phyloP scores from a whole-genome alignment of 2,888 invertebrate species.

The Rugalucina vietnamica region DNA sequence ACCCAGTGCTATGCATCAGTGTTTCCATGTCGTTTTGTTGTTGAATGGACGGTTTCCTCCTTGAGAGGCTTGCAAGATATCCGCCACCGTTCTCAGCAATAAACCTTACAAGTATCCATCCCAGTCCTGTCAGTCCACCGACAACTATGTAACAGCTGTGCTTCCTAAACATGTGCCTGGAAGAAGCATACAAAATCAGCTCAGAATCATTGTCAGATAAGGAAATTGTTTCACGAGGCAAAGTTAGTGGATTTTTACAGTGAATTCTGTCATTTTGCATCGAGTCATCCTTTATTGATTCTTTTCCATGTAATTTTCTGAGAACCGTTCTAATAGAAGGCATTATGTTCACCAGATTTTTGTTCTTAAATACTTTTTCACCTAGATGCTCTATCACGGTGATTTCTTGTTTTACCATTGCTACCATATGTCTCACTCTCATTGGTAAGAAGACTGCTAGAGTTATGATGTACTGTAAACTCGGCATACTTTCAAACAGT shows the following conservation, averaged over 20 bases:
- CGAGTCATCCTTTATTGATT: background rate
- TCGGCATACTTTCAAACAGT: background rate
- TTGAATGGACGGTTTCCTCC: slow-evolving; percentile 42
- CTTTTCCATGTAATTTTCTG: background rate
- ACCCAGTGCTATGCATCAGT: too few species aligned
- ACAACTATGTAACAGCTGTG: too few species aligned
- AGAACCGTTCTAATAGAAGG: background rate
- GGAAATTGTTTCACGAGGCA: background rate
- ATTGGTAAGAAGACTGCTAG: background rate
- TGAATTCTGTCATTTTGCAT: background rate
- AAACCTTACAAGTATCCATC: slow-evolving; percentile 60
- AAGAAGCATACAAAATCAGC: too few species aligned
- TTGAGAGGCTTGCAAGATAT: slow-evolving; percentile 45
- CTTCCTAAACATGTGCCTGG: too few species aligned
- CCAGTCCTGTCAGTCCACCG: slow-evolving; percentile 65
- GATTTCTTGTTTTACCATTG: background rate
- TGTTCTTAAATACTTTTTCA: background rate
- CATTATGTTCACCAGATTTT: background rate
- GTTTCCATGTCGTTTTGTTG: too few species aligned
- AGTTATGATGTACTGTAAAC: background rate
- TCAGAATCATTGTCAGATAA: too few species aligned
- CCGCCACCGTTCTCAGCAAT: slow-evolving; percentile 57
- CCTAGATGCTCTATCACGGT: background rate
- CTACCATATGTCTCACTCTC: background rate
- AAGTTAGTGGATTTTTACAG: background rate